Evolutionary conservation across 2,797 vertebrate genomes (phyloP).

Genomic region (Halcyon badia): DNA sequence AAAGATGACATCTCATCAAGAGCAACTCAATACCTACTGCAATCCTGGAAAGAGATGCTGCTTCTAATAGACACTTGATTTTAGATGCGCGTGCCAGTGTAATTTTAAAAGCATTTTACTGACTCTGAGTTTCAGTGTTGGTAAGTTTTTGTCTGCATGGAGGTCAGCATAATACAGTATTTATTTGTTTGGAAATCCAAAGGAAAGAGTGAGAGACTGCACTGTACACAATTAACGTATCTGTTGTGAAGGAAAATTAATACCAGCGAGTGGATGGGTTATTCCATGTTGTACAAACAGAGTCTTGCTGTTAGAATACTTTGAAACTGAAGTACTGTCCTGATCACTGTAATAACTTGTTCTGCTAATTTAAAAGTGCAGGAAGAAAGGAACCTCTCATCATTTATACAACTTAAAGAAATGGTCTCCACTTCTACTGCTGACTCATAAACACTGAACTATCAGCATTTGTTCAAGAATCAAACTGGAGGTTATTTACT

Average conservation of each 20-base stretch:
- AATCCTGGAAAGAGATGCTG: not conserved
- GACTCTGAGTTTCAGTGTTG: not conserved
- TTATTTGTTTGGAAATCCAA: not conserved
- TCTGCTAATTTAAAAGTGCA: not conserved
- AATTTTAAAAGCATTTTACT: not conserved
- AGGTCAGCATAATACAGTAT: not conserved
- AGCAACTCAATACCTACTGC: not conserved
- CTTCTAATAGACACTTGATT: not conserved
- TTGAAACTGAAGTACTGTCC: not conserved
- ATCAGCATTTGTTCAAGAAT: not conserved
- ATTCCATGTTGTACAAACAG: not conserved
- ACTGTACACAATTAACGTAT: not conserved
- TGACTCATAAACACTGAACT: not conserved
- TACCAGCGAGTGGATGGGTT: not conserved
- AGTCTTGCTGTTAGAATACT: not conserved
- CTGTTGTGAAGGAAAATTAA: not conserved
- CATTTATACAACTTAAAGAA: not conserved
- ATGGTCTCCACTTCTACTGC: not conserved
- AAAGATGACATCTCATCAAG: not conserved
- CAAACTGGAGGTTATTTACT: not conserved
- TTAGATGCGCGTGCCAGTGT: not conserved
- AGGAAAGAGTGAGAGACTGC: not conserved
- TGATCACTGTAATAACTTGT: not conserved
- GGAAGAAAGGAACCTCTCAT: not conserved
- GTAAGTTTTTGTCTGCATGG: not conserved